Evolutionary conservation across 2,113 vertebrate genomes (phyloP).

Genomic region (Murina feae): DNA sequence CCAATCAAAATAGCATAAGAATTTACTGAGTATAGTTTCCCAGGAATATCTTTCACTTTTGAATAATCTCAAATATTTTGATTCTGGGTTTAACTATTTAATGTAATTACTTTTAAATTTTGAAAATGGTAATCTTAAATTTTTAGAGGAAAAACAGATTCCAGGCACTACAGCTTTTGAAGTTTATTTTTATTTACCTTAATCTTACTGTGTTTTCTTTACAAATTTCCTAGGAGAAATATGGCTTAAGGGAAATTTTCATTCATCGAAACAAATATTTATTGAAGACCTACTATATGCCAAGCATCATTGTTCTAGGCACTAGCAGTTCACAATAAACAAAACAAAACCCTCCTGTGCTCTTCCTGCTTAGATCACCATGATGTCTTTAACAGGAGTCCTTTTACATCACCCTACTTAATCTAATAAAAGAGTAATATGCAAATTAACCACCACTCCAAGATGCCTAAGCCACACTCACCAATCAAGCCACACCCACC

Average conservation of each 20-base stretch:
- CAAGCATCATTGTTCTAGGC: background rate
- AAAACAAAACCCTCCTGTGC: background rate
- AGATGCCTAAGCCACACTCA: too few relatives aligned
- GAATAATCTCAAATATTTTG: background rate
- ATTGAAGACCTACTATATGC: background rate
- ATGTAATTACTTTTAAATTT: constrained; percentile 1
- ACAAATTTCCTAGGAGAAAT: background rate
- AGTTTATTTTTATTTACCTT: constrained; percentile 7
- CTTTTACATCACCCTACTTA: background rate
- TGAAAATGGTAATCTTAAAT: background rate
- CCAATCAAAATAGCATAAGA: constrained; percentile 23
- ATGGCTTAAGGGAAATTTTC: background rate
- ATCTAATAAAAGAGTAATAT: too few relatives aligned
- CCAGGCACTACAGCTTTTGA: background rate
- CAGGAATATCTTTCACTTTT: constrained; percentile 14
- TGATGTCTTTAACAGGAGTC: background rate
- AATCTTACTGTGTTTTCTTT: background rate
- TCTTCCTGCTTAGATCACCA: background rate
- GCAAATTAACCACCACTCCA: too few relatives aligned
- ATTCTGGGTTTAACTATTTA: background rate
- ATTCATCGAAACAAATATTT: background rate
- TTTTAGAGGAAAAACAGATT: background rate
- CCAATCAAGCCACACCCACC: too few relatives aligned
- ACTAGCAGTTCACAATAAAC: background rate
- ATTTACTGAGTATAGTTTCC: constrained; percentile 31